A percentile compares a stretch with the other conserved stretches of the same genome.
These are phyloP conservation scores for Thunnus thynnus DNA, from an alignment of 2,113 vertebrate genomes.

Conservation along the genomic window DNA sequence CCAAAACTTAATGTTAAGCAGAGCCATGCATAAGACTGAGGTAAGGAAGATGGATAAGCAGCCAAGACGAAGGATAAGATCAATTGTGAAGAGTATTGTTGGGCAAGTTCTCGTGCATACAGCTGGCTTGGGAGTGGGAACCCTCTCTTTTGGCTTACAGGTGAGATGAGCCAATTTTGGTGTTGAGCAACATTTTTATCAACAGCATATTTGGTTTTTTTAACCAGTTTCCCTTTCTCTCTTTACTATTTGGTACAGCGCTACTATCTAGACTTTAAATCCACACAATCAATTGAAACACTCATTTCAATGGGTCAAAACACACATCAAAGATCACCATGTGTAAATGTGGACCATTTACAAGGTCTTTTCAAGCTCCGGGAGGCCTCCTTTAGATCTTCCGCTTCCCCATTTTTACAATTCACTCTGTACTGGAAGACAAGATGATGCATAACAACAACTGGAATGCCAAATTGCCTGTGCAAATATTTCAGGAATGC, in stretches of 20 bases:
- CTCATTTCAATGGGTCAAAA: conserved; percentile 4
- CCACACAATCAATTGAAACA: neutral
- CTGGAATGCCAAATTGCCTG: conserved; percentile 64
- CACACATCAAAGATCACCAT: neutral
- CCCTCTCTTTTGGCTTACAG: neutral
- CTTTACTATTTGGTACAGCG: neutral
- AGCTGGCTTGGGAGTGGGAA: conserved; percentile 29
- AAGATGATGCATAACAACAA: conserved; percentile 66
- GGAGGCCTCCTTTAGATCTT: conserved; percentile 4
- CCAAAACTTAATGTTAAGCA: conserved; percentile 43
- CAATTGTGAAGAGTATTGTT: conserved; percentile 18
- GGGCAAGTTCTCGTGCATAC: conserved; percentile 13
- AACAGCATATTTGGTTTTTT: neutral
- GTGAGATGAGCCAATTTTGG: neutral
- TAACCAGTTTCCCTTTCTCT: neutral
- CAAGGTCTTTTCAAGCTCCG: neutral
- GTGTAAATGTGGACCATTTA: conserved; percentile 32
- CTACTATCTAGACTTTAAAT: neutral
- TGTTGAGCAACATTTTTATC: conserved; percentile 15
- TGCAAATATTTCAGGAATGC: conserved; percentile 65
- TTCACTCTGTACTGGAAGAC: conserved; percentile 29
- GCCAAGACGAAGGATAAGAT: conserved; percentile 30
- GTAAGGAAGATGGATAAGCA: conserved; percentile 6
- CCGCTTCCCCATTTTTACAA: conserved; percentile 15
- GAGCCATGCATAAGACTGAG: conserved; percentile 4